Evolutionary conservation across 1,140 invertebrate genomes (phyloP).

Genomic region (Drosophila erecta): DNA sequence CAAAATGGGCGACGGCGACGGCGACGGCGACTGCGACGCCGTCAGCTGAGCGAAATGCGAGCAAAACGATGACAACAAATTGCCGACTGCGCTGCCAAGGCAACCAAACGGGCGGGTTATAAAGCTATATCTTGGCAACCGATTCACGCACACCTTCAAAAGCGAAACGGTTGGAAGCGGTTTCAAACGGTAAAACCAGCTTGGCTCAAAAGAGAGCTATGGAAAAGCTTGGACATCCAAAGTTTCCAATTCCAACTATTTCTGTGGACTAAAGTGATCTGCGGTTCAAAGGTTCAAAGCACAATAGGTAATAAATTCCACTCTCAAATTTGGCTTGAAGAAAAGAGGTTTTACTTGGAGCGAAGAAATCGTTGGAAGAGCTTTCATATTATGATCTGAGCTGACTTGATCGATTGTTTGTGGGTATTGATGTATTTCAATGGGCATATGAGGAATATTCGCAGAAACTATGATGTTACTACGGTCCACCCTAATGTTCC

Average conservation of each 20-base stretch:
- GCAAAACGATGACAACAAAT: slow-evolving; percentile 48
- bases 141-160: slow-evolving; percentile 5
- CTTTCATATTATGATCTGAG: too few relatives aligned
- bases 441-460: background rate
- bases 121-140: slow-evolving; percentile 21
- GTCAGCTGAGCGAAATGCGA: slow-evolving; percentile 30
- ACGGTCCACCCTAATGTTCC: too few relatives aligned
- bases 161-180: background rate
- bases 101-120: slow-evolving; percentile 36
- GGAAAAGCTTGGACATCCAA: slow-evolving; percentile 9
- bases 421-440: too few relatives aligned
- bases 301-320: slow-evolving; percentile 6
- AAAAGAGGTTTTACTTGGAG: background rate
- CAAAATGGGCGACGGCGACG: slow-evolving; percentile 49
- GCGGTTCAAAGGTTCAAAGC: slow-evolving; percentile 22
- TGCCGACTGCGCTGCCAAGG: slow-evolving; percentile 52
- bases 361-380: background rate
- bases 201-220: slow-evolving; percentile 20
- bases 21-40: slow-evolving; percentile 25
- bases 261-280: background rate
- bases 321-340: background rate
- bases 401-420: background rate
- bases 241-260: slow-evolving; percentile 3
- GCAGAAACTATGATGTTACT: background rate
- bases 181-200: slow-evolving; percentile 4